phyloP scores from a whole-genome alignment of 2,113 vertebrate species.

The Cyanistes caeruleus region DNA sequence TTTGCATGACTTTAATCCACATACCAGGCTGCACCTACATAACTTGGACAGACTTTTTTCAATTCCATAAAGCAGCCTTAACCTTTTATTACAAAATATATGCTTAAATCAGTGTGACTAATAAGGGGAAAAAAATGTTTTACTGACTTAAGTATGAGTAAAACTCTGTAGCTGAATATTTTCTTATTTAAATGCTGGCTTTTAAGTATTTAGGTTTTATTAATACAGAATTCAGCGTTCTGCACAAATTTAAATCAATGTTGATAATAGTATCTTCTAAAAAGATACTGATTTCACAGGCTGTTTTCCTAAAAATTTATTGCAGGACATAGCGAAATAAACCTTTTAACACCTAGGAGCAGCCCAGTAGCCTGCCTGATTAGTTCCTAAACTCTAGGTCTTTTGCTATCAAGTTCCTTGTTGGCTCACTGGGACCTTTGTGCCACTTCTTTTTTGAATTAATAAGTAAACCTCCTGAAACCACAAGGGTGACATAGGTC shows the following conservation, averaged over 20 bases:
- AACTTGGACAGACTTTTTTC: not conserved
- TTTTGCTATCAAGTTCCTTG: not conserved
- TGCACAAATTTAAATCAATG: not conserved
- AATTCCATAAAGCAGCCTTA: not conserved
- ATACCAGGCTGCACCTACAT: not conserved
- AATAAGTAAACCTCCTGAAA: not conserved
- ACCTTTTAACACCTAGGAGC: not conserved
- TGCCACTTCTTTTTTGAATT: not conserved
- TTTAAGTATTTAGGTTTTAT: not conserved
- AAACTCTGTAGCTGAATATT: not conserved
- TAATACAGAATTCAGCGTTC: not conserved
- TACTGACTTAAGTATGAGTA: not conserved
- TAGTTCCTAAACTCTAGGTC: not conserved
- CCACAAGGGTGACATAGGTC: not conserved
- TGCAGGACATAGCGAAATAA: not conserved
- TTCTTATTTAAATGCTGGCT: not conserved
- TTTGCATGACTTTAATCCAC: not conserved
- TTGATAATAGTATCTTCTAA: not conserved
- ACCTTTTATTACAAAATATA: not conserved
- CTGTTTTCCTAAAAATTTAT: not conserved
- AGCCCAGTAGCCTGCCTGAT: not conserved
- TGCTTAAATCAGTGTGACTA: not conserved
- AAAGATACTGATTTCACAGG: not conserved
- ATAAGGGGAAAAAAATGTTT: not conserved
- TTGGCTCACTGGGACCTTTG: not conserved